Evolutionary conservation across 2,113 vertebrate species (phyloP), one percentile per base, ranked within the genome.

Genomic region (Forbesichthys agassizii): DNA sequence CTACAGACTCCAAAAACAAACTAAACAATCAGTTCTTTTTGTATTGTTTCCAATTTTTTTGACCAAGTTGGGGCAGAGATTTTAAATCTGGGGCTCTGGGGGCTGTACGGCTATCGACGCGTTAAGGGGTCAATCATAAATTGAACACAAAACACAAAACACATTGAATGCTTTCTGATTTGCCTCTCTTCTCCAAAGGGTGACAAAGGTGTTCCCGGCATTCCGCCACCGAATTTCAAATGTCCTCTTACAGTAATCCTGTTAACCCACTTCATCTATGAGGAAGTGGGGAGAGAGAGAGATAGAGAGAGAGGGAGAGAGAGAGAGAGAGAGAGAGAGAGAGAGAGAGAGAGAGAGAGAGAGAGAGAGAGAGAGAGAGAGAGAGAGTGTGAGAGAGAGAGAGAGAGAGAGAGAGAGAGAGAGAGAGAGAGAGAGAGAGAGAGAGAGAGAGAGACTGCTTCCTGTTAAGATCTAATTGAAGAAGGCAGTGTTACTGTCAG

Each of bases 381-480:
- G n/a, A n/a, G n/a, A n/a, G n/a, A n/a, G n/a, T n/a, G n/a, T n/a
- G n/a, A n/a, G n/a, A n/a, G n/a, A n/a, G n/a, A n/a, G n/a, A n/a
- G n/a, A n/a, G n/a, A n/a, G n/a, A n/a, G n/a, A n/a, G 55, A n/a
- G n/a, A 33, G 33, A 53, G 64, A 52, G 48, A 59, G 64, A 60
- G n/a, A 59, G 13, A 61, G 48, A 42, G 52, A 16, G 56, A 18
- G 51, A 58, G 65, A 42, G 46, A 46, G 20, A 33, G 54, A 51
- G 71, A 59, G 77, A 33, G 46, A 49, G 12, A 56, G 54, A 72
- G 75, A 78, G 53, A 69, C 66, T 78, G 73, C 46, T 49, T 75
- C 85, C 85, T 11, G 66, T 85, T 82, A 85, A 76, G 85, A 83
- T 84, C 76, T 76, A 82, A 84, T 80, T 85, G 77, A 88, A 75